A percentile compares a stretch with the other conserved stretches of the same genome.
Conservation (phyloP, 2,888 invertebrate genomes). For the Andrena camellia region DNA sequence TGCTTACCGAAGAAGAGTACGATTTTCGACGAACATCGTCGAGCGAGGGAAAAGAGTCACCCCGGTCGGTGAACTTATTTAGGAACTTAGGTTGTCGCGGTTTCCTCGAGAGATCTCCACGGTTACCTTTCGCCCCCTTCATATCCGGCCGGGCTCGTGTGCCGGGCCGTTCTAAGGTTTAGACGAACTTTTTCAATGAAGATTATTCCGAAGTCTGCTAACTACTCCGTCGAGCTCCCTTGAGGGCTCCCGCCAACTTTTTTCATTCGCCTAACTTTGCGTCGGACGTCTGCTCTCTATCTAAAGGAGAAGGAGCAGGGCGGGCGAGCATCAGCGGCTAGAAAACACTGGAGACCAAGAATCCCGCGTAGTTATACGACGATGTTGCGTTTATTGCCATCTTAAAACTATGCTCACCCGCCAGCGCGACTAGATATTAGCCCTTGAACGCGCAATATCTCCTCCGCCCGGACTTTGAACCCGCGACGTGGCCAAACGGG, state of each 20-base stretch:
- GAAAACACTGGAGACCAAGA: slow-evolving; percentile 66
- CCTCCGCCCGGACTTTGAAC: neutral
- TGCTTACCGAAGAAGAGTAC: neutral
- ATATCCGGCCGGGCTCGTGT: slow-evolving; percentile 66
- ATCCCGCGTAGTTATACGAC: slow-evolving; percentile 55
- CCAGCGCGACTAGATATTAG: slow-evolving; percentile 56
- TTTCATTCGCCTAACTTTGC: slow-evolving; percentile 81
- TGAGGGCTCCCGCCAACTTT: slow-evolving; percentile 80
- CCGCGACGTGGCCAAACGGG: neutral
- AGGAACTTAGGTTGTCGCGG: slow-evolving; percentile 42
- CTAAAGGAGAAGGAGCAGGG: slow-evolving; percentile 60
- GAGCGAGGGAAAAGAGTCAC: neutral
- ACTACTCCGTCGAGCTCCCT: slow-evolving; percentile 80
- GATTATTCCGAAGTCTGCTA: slow-evolving; percentile 83
- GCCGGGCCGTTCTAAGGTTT: slow-evolving; percentile 70
- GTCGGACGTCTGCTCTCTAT: slow-evolving; percentile 65
- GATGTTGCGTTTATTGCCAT: slow-evolving; percentile 70
- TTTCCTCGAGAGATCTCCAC: slow-evolving; percentile 47
- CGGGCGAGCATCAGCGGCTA: slow-evolving; percentile 29
- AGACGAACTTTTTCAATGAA: slow-evolving; percentile 84
- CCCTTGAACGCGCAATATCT: slow-evolving; percentile 51
- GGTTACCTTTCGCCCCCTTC: slow-evolving; percentile 52
- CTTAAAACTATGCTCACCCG: slow-evolving; percentile 65
- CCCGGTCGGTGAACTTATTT: slow-evolving; percentile 2
- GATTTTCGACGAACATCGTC: neutral